Conservation (phyloP, 2,113 vertebrate genomes). For the Strix uralensis region DNA sequence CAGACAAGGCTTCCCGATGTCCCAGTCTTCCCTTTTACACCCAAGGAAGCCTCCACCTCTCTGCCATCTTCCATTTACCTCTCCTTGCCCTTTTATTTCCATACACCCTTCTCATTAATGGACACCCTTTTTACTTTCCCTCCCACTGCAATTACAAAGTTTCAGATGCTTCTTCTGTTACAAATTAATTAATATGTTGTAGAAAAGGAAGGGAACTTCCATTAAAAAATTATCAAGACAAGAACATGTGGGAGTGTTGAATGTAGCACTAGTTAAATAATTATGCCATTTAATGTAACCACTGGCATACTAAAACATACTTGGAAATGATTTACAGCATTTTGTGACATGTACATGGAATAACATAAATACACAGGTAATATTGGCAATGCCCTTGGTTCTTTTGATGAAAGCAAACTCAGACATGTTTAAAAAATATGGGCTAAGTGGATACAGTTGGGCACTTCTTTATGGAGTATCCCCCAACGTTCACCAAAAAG, state of each 20-base stretch:
- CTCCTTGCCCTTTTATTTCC: background rate
- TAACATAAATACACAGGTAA: background rate
- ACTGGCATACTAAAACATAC: background rate
- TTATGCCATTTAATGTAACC: background rate
- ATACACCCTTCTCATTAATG: background rate
- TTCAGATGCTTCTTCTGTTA: background rate
- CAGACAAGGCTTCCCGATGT: background rate
- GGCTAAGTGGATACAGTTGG: background rate
- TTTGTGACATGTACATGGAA: background rate
- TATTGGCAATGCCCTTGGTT: background rate
- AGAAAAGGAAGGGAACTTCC: background rate
- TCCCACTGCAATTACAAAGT: background rate
- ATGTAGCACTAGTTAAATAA: background rate
- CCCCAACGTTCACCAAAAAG: background rate
- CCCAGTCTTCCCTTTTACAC: background rate
- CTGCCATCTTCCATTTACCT: background rate
- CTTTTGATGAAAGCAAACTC: background rate
- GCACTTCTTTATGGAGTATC: background rate
- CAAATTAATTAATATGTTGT: background rate
- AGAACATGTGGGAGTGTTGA: background rate
- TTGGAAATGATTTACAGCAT: background rate
- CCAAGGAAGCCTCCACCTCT: background rate
- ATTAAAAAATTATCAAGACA: background rate
- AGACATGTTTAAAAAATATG: background rate
- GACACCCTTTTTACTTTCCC: background rate